Base-by-base conservation (phyloP, 2,113 vertebrate genomes). In the Rutilus rutilus region DNA sequence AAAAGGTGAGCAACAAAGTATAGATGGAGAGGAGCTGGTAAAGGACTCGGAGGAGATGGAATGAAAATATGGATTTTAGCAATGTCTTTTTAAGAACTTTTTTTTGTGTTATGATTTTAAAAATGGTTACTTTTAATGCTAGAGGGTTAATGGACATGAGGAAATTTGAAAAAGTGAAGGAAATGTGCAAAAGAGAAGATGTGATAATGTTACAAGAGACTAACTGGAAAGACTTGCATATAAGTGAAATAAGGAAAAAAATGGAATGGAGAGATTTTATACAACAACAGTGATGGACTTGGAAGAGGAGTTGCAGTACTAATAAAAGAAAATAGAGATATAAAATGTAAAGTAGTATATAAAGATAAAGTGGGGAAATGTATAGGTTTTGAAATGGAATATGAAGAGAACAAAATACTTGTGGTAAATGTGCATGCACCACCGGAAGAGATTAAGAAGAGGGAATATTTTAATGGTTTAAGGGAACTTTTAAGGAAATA, bases 151-250 rank as follows among this genome's bases (percentile, higher is more conserved):
- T 7, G 2, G 36, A 80, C 6, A 19, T 64, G 4, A 62, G 7
- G 12, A 69, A 52, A 30, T 82, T 52, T 50, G 64, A 83, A 54
- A 82, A 52, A 71, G 60, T 54, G 1, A 69, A 30, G 21, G 17
- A 79, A 4, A 23, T n/a, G 23, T 30, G 52, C 11, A 42, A 80
- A 60, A 8, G 6, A 0, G 17, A 71, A 64, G 59, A 62, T 23
- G 36, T 81, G 6, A 39, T 81, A 23, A 14, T 45, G 1, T 19
- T 73, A 12, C 65, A 83, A 71, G 81, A 57, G n/a, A 83, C 81
- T 8, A 52, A 62, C 2, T 80, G 78, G 59, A 42, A 45, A 7
- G 27, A 80, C 14, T 23, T 17, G 7, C 6, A 11, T 1, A 60
- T 25, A 15, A 11, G 10, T 9, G 19, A 42, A 23, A 36, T 79